Percentiles rank a stretch among this genome's conserved stretches.
These are phyloP conservation scores for Eufriesea mexicana DNA, from an alignment of 1,140 invertebrate species.

Conservation along the genomic window DNA sequence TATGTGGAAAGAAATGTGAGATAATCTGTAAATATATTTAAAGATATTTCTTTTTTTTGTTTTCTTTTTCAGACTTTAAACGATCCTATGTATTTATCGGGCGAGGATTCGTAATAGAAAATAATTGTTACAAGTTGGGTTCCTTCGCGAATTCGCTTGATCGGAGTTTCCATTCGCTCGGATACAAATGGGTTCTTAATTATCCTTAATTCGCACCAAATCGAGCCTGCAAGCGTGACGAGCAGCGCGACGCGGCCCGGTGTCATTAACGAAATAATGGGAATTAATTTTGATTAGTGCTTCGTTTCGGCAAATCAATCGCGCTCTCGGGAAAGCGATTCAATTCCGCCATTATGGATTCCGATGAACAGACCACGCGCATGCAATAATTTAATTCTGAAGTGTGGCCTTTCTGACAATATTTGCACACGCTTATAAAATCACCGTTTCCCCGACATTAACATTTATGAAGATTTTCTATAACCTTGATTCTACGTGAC, in stretches of 20 bases:
- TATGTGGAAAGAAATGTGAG: background rate
- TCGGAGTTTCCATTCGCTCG: conserved; percentile 29
- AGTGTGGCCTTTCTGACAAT: conserved; percentile 59
- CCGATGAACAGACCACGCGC: conserved; percentile 61
- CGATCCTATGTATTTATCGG: background rate
- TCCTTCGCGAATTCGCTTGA: conserved; percentile 27
- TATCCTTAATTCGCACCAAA: conserved; percentile 69
- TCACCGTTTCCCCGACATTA: conserved; percentile 28
- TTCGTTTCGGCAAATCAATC: conserved; percentile 70
- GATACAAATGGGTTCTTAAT: conserved; percentile 67
- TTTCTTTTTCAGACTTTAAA: background rate
- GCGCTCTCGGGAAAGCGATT: conserved; percentile 68
- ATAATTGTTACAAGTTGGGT: conserved; percentile 36
- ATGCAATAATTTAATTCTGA: conserved; percentile 69
- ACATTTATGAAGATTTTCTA: conserved; percentile 15
- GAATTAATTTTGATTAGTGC: conserved; percentile 73
- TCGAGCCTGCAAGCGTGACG: conserved; percentile 64
- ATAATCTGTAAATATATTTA: no score
- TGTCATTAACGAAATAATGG: conserved; percentile 72
- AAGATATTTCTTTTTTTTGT: background rate
- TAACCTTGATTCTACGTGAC: background rate
- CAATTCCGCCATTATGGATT: conserved; percentile 71
- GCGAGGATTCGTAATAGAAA: background rate
- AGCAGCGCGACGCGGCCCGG: conserved; percentile 53
- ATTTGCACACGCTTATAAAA: conserved; percentile 56